Evolutionary conservation across 2,797 vertebrate species (phyloP), one percentile per base, ranked within the genome.

Genomic region (Semaprochilodus insignis): DNA sequence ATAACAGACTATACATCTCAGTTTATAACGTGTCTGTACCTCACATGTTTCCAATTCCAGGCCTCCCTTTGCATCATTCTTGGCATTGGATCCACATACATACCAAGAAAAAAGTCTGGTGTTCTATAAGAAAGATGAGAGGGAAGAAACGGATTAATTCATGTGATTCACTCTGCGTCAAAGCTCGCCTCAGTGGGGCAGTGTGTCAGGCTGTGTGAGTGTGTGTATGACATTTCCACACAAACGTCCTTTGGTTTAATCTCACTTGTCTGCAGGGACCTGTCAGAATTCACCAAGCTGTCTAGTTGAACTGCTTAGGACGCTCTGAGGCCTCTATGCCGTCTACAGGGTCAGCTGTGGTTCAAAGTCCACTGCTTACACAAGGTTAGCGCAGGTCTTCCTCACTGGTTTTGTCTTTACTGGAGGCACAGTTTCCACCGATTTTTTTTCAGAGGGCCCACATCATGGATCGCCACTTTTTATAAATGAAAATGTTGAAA

Each of bases 241-340:
- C 66, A 74, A 71, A 77, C 44, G 27, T 27, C 27, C 25, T 17
- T 80, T 40, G 69, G 48, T 85, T 77, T 80, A 81, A 85, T 81
- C 81, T 69, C 14, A 7, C 34, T 55, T 44, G 34, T 63, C 74
- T 83, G 74, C 60, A 63, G 78, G 76, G 74, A 82, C 60, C 69
- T 71, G 74, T 80, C 73, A 86, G 65, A 77, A 69, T 80, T 79
- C 83, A 82, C 66, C 81, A 63, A 63, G 51, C 73, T 80, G 83
- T 85, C 83, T 85, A 55, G 44, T 55, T 65, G 25, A n/a, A 34
- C 73, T 84, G 52, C 19, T 57, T 25, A 21, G 62, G 40, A 55
- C 23, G 23, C 19, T 62, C 44, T 11, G 48, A 59, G 8, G 69
- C 62, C 27, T 73, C 51, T 55, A 8, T 51, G n/a, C 13, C 6